These are phyloP conservation scores for Boleophthalmus pectinirostris DNA, from an alignment of 2,113 vertebrate genomes.

Conservation along the genomic window DNA sequence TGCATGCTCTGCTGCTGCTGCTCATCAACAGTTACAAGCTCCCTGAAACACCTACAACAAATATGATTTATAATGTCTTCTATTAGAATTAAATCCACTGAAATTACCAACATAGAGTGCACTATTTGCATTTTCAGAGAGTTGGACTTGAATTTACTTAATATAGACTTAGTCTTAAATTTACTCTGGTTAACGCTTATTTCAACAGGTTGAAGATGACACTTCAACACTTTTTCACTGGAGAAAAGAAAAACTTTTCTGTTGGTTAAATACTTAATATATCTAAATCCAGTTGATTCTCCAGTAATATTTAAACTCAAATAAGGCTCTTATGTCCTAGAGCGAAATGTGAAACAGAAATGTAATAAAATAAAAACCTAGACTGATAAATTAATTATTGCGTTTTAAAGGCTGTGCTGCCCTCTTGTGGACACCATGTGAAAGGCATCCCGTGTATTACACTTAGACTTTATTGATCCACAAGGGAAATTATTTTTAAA, in stretches of 20 bases:
- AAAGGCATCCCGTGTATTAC: background rate
- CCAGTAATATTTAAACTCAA: background rate
- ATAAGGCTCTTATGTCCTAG: background rate
- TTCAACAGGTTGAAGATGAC: too few species aligned
- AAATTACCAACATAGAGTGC: background rate
- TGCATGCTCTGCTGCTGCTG: slow-evolving; percentile 67
- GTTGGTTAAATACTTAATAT: too few species aligned
- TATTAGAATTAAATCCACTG: background rate
- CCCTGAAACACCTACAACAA: slow-evolving; percentile 11
- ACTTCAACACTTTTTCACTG: too few species aligned
- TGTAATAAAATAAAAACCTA: too few species aligned
- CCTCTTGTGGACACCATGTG: slow-evolving; percentile 17
- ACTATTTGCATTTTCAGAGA: background rate
- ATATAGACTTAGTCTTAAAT: too few species aligned
- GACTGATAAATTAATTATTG: background rate
- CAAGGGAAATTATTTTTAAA: too few species aligned
- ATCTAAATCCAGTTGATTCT: background rate
- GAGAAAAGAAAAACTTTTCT: too few species aligned
- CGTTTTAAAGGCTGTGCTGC: slow-evolving; percentile 13
- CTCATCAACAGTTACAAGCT: slow-evolving; percentile 41
- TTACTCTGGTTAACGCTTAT: too few species aligned
- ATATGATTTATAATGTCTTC: background rate
- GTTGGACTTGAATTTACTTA: background rate
- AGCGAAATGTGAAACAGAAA: too few species aligned
- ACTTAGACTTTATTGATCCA: too few species aligned